Conservation (phyloP, 2,888 invertebrate species). For the Eremobia ochroleuca region DNA sequence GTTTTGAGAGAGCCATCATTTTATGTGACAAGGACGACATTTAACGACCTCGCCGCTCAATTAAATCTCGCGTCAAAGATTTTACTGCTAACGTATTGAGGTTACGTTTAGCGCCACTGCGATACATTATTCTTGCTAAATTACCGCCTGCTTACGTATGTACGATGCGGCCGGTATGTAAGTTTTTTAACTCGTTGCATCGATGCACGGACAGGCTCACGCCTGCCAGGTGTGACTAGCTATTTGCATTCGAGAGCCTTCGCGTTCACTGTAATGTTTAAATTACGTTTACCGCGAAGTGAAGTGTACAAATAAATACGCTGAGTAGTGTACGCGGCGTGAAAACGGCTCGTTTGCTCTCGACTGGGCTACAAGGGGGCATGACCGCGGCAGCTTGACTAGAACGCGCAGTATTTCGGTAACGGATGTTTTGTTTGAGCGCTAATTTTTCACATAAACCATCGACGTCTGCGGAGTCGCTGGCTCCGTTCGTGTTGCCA, state of each 20-base stretch:
- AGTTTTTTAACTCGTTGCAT: constrained; percentile 8
- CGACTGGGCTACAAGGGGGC: not conserved
- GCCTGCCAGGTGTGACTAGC: constrained; percentile 36
- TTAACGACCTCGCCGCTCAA: constrained; percentile 16
- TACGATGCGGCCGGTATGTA: not conserved
- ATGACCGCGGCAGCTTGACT: constrained; percentile 9
- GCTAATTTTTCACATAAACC: constrained; percentile 51
- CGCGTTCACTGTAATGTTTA: constrained; percentile 29
- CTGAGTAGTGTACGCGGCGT: constrained; percentile 10
- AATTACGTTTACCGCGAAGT: constrained; percentile 10
- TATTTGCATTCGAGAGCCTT: constrained; percentile 41
- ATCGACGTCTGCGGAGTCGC: constrained; percentile 32
- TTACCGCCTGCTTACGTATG: constrained; percentile 20
- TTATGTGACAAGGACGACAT: constrained; percentile 20
- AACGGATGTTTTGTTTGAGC: constrained; percentile 68
- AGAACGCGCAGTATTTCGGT: constrained; percentile 53
- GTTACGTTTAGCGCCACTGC: constrained; percentile 26
- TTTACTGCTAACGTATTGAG: constrained; percentile 17
- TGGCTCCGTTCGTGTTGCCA: constrained; percentile 28
- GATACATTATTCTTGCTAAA: constrained; percentile 20
- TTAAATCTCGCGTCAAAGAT: constrained; percentile 16
- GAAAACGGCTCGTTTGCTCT: constrained; percentile 18
- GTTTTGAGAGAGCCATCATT: constrained; percentile 19
- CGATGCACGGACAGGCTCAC: constrained; percentile 27
- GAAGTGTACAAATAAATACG: constrained; percentile 20